Percentiles rank a stretch among this genome's conserved stretches.
These are phyloP conservation scores for Procambarus clarkii DNA, from an alignment of 1,140 invertebrate species.

Conservation along the genomic window DNA sequence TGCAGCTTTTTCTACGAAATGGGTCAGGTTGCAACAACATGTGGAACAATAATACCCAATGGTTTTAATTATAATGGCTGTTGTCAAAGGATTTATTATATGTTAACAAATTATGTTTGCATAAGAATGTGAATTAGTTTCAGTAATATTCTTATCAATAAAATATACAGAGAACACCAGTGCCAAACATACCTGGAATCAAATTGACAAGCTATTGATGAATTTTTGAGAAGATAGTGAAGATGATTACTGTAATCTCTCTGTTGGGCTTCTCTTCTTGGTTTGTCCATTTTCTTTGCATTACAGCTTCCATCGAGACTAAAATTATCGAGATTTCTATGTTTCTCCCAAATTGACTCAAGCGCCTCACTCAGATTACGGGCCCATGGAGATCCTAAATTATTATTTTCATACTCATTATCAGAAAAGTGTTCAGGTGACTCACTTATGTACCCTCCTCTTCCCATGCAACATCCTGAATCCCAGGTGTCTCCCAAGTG, in stretches of 20 bases:
- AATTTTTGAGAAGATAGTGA: neutral
- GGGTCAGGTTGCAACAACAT: no score
- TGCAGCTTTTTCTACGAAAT: no score
- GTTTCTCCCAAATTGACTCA: conserved; percentile 19
- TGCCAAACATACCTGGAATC: neutral
- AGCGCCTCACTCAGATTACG: conserved; percentile 35
- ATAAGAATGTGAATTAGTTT: no score
- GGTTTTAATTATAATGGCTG: neutral
- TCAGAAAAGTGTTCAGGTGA: conserved; percentile 38
- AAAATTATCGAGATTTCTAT: neutral
- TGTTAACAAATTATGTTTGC: neutral
- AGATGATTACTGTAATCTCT: neutral
- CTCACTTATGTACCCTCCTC: conserved; percentile 21
- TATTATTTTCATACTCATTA: conserved; percentile 21
- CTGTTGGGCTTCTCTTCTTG: neutral
- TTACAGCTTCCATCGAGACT: neutral
- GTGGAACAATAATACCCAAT: neutral
- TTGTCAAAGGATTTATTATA: neutral
- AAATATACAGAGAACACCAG: neutral
- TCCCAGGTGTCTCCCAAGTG: conserved; percentile 55
- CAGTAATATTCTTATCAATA: neutral
- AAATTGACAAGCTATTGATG: neutral
- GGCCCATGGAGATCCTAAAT: neutral
- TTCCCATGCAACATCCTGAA: conserved; percentile 30
- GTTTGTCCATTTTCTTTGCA: neutral